Percentiles rank a stretch among this genome's conserved stretches.
Evolutionary conservation across 1,140 invertebrate species (phyloP).

Genomic region (Drosophila subpulchrella): DNA sequence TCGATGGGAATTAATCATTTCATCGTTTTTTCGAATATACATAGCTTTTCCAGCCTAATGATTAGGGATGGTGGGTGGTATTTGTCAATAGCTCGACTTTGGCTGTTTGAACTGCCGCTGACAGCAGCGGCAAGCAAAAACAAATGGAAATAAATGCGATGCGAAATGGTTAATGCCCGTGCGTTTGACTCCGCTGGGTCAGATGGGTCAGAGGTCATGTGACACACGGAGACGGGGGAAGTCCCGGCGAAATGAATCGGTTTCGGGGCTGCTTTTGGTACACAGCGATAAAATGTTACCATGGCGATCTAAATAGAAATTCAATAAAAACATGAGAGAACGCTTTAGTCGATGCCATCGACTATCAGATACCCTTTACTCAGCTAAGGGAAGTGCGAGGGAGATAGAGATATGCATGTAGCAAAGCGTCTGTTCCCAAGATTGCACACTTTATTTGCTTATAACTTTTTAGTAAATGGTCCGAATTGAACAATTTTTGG

Average conservation of each 20-base stretch:
- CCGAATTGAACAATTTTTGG: too few relatives aligned
- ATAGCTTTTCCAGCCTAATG: not conserved
- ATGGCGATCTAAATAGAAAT: too few relatives aligned
- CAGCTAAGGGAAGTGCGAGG: too few relatives aligned
- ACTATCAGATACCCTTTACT: not conserved
- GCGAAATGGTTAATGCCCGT: constrained; percentile 37
- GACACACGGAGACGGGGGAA: constrained; percentile 7
- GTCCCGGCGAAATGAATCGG: constrained; percentile 28
- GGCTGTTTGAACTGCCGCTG: constrained; percentile 38
- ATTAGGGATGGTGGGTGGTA: constrained; percentile 2
- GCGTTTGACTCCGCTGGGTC: constrained; percentile 12
- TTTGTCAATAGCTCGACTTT: constrained; percentile 41
- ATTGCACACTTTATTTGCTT: too few relatives aligned
- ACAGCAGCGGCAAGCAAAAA: constrained; percentile 14
- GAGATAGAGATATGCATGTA: too few relatives aligned
- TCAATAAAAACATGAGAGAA: too few relatives aligned
- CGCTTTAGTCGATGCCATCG: too few relatives aligned
- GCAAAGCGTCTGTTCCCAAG: too few relatives aligned
- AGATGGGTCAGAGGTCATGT: constrained; percentile 17
- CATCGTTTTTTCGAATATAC: constrained; percentile 9
- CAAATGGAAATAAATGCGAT: constrained; percentile 48
- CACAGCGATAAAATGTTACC: not conserved
- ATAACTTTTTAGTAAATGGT: too few relatives aligned
- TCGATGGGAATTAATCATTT: constrained; percentile 39
- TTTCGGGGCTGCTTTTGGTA: constrained; percentile 13